A percentile compares a stretch with the other conserved stretches of the same genome.
These are phyloP conservation scores for Aurelia coerulea DNA, from an alignment of 30 jellyfish, hydroid and myxozoan genomes.

Conservation along the genomic window DNA sequence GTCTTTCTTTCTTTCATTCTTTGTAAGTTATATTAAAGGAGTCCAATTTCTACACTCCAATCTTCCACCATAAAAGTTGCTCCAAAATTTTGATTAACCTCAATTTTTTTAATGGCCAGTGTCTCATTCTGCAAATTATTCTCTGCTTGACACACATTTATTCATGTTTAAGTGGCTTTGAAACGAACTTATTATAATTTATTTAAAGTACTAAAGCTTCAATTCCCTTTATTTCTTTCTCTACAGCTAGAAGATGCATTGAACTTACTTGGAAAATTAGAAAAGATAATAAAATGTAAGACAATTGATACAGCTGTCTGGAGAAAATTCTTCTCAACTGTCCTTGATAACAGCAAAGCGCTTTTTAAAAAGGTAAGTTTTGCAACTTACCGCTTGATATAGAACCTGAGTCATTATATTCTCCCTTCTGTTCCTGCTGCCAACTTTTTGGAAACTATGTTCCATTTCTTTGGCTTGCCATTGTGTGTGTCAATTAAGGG, in stretches of 20 bases:
- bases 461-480: background rate
- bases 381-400: too few species aligned
- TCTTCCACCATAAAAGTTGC: too few species aligned
- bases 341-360: slow-evolving; percentile 1
- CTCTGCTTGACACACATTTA: background rate
- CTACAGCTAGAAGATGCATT: slow-evolving; percentile 19
- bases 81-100: too few species aligned
- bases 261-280: slow-evolving; percentile 2
- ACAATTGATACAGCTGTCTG: background rate
- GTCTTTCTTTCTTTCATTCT: too few species aligned
- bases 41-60: too few species aligned
- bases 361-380: slow-evolving; percentile 15
- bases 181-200: background rate
- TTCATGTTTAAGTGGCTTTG: too few species aligned
- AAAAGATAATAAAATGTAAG: background rate
- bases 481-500: background rate
- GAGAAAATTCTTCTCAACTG: slow-evolving; percentile 13
- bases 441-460: background rate
- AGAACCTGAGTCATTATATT: background rate
- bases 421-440: background rate
- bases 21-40: too few species aligned
- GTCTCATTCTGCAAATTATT: too few species aligned
- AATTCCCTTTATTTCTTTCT: background rate
- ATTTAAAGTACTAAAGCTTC: fast-evolving
- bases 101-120: too few species aligned